Percentiles rank a stretch among this genome's conserved stretches.
Evolutionary conservation across 2,888 invertebrate species (phyloP).

Genomic region (Caenorhabditis uteleia): DNA sequence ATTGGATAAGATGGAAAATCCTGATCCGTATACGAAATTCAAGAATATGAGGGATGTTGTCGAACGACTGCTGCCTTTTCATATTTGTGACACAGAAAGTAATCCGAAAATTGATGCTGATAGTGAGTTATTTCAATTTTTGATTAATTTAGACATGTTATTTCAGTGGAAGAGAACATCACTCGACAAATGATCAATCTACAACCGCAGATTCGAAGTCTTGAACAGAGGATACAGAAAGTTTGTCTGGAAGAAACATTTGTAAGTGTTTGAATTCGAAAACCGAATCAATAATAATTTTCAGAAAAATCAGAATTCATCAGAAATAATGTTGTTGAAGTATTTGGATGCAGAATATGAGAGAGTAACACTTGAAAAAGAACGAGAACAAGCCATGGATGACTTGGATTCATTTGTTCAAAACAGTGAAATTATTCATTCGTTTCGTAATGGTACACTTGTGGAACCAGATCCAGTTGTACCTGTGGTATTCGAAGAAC

Average conservation of each 20-base stretch:
- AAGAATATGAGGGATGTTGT: conserved; percentile 27
- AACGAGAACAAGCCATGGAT: conserved; percentile 10
- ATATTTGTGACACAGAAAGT: conserved; percentile 23
- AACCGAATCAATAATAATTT: conserved; percentile 2
- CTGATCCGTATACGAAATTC: conserved; percentile 33
- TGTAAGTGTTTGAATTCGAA: conserved; percentile 3
- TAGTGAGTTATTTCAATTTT: conserved; percentile 36
- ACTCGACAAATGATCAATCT: conserved; percentile 15
- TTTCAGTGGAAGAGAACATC: conserved; percentile 36
- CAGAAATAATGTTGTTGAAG: conserved; percentile 38
- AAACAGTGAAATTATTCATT: conserved; percentile 14
- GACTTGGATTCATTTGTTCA: conserved; percentile 7
- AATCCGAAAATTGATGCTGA: conserved; percentile 22
- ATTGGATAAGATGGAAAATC: conserved; percentile 7
- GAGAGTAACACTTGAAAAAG: conserved; percentile 35
- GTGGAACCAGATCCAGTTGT: neutral
- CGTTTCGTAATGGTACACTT: neutral
- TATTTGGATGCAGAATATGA: conserved; percentile 43
- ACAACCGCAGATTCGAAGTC: neutral
- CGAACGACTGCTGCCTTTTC: conserved; percentile 37
- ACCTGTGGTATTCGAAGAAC: neutral
- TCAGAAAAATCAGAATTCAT: conserved; percentile 8
- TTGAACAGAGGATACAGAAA: conserved; percentile 20
- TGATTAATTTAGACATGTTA: neutral
- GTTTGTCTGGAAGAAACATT: conserved; percentile 27